Evolutionary conservation across 2,113 vertebrate genomes (phyloP), one percentile per base, ranked within the genome.

Genomic region (Sardina pilchardus): DNA sequence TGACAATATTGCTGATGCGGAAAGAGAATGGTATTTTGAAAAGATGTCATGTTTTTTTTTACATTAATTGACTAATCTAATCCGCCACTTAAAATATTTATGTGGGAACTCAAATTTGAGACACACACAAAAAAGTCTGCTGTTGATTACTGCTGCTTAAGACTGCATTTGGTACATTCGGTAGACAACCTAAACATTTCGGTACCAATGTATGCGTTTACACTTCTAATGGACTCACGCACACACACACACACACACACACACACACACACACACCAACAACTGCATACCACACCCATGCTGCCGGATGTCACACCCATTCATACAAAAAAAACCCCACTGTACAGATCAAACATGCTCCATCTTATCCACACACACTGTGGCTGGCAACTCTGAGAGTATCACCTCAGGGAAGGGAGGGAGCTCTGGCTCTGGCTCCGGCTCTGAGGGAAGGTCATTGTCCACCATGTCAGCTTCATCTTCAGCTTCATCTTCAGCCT

Each of bases 331-430:
- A 63, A n/a, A n/a, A n/a, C n/a, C n/a, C n/a, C 42, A 45, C 39
- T 42, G 10, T 39, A 26, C 10, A 34, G 16, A 47, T 44, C 47
- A 43, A 21, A 44, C 83, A 43, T 19, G 47, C 8, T 21, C 10
- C 9, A 34, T 75, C 71, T 36, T 36, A 78, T 78, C 71, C 34
- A 10, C 8, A 14, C n/a, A 34, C 3, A 10, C n/a, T 71, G n/a
- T 71, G 63, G 7, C 10, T 10, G 7, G 21, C 82, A 81, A 3
- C 3, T 39, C 7, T 50, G 48, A 34, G 7, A 59, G 71, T 88
- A 94, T 93, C 34, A 97, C 96, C 87, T 95, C 89, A 0, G 96
- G 94, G 88, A 96, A 96, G 16, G 95, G 94, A 90, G 97, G 96
- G 34, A 30, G n/a, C 42, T 89, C 89, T 39, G 86, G 88, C 0